Percentiles rank a stretch among this genome's conserved stretches.
Evolutionary conservation across 1,140 invertebrate species (phyloP).

Genomic region (Venturia canescens): DNA sequence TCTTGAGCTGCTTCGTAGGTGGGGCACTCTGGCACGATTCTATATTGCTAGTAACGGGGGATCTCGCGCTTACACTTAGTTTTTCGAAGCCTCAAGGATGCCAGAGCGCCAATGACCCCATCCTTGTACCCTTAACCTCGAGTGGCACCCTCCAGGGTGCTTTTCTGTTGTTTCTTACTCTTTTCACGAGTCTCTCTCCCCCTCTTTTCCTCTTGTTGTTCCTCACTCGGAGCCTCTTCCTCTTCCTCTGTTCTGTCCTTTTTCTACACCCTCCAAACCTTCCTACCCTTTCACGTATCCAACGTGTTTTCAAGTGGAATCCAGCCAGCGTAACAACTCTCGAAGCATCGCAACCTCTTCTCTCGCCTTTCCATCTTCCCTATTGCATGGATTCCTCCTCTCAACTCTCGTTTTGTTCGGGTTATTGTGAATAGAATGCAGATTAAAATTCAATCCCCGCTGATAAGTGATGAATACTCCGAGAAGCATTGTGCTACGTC

Average conservation of each 20-base stretch:
- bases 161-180: constrained; percentile 16
- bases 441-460: neutral
- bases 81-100: constrained; percentile 29
- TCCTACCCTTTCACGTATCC: neutral
- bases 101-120: constrained; percentile 40
- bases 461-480: neutral
- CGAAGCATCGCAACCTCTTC: neutral
- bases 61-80: neutral
- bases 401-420: neutral
- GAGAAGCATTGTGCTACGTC: neutral
- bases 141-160: constrained; percentile 19
- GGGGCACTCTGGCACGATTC: constrained; percentile 2
- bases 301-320: constrained; percentile 15
- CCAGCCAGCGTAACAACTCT: constrained; percentile 2
- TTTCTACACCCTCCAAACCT: neutral
- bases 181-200: constrained; percentile 7
- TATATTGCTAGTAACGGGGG: constrained; percentile 1
- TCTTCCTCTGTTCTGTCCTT: neutral
- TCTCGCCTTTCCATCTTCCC: constrained; percentile 1
- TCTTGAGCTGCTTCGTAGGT: neutral
- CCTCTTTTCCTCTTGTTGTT: neutral
- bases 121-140: constrained; percentile 20
- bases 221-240: neutral
- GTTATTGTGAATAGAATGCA: neutral
- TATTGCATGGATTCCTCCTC: neutral